Base-by-base conservation (phyloP, 1,140 invertebrate species). In the Drosophila sturtevanti region DNA sequence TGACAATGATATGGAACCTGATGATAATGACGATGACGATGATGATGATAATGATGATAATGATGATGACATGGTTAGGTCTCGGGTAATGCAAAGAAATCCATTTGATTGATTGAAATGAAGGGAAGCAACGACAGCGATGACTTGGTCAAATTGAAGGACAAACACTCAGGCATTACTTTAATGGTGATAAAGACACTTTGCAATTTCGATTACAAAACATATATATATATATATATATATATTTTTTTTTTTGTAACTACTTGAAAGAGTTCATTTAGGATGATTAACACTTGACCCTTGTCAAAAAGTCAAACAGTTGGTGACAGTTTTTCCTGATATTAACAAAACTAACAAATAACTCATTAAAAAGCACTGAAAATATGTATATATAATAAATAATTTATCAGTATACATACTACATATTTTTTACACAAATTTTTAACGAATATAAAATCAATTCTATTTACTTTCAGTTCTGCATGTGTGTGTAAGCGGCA, bases 81-180 rank as follows among this genome's bases (percentile, higher is more conserved):
- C 7, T 31, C 27, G 27, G 2, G 27, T 27, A 35, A 51, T 48
- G 16, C 27, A 41, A 63, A 55, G 9, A 65, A 81, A 65, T 63
- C 82, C 77, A 79, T 79, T 87, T 86, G 82, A 86, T 86, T 87
- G 82, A 86, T 86, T 86, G 82, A 82, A 86, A 82, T 82, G 81
- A 79, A 31, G 27, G 82, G 38, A 70, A 68, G 55, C 62, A 72
- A 65, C 59, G 55, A 77, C 35, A 82, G 48, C 34, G 7, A 41
- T 60, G 34, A 34, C 35, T 35, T 41, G 58, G 10, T 18, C 10
- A 16, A 21, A 35, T 11, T 34, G 6, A 18, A 18, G 12, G 18
- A 27, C 1, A 38, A 60, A 22, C 14, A 60, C 55, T 4, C 14
- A 18, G 37, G 18, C 24, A 58, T 58, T 58, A 58, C 14, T 18